Evolutionary conservation across 1,140 invertebrate species (phyloP), one percentile per base, ranked within the genome.

Genomic region (Dinothrombium tinctorium): DNA sequence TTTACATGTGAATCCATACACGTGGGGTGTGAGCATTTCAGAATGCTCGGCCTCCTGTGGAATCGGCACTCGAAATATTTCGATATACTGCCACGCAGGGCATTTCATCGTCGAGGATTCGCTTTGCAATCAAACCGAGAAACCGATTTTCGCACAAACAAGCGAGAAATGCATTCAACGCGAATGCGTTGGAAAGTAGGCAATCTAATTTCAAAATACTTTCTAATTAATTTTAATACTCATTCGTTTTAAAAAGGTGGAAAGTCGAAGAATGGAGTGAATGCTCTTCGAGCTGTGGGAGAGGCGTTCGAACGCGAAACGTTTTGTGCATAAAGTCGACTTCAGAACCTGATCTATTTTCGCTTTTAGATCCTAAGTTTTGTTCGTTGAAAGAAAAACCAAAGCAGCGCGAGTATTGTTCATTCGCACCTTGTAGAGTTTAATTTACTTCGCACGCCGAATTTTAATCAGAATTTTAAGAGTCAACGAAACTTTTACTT

Each of bases 111-210:
- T 51, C 2, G 41, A 46, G 1, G 44, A 49, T 25, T 22, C 20
- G 3, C 44, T 49, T 29, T 51, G 50, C 31, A 40, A 44, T 17
- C 20, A 19, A n/a, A 7, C 37, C 7, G 42, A 33, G 3, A 47
- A 51, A 37, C 50, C 50, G 20, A 33, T 45, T 14, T 25, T n/a
- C n/a, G n/a, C n/a, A n/a, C n/a, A 45, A 23, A 46, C 38, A 32
- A 41, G 44, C 25, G 43, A 45, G 38, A 31, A 40, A 11, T 51
- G 50, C 28, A 51, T 49, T 24, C 25, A 29, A 20, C 45, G 47
- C 9, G 41, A 43, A 9, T 51, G 50, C 39, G 24, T 33, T n/a
- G 50, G 47, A 43, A 49, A 40, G 50, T 51, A 45, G 40, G 40
- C 37, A 7, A 29, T 19, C 24, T 17, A n/a, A n/a, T n/a, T n/a